Evolutionary conservation across 2,888 invertebrate species (phyloP), one percentile per base, ranked within the genome.

Genomic region (Drosophila tripunctata): DNA sequence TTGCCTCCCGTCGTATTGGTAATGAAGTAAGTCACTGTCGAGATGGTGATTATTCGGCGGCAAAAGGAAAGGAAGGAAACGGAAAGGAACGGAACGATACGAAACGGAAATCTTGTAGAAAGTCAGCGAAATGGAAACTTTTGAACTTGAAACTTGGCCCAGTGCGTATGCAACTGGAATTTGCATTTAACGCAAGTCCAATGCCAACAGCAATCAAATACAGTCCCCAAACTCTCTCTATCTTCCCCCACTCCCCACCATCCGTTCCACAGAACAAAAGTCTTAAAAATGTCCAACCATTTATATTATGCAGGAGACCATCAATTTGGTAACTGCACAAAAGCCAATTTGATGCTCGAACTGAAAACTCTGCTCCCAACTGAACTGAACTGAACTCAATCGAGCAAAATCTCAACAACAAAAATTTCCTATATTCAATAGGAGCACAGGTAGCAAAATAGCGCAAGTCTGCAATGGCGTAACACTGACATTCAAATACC

Each of bases 91-190:
- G 15, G 10, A 2, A 30, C 19, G 41, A 31, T 45, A 67, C n/a
- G 22, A 19, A 54, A 44, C 14, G n/a, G 17, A 47, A 61, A 64
- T 75, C 70, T 64, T 58, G 27, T 45, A 40, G 10, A 75, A 67
- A 62, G 27, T 60, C 67, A 57, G 71, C 64, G 60, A 78, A 75
- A 71, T 44, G 76, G 76, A 78, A 78, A 78, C 62, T 75, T 71
- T 45, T 54, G 38, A 48, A 22, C 41, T 52, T 17, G 12, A 19
- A 54, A 48, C 70, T 30, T n/a, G 21, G 33, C 38, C 6, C 27
- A 22, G 10, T 12, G 22, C 40, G 36, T 24, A 57, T 73, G 54
- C 64, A 61, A 56, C 61, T 22, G 24, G 19, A 67, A 78, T 79
- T 78, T 75, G 76, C 79, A 78, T 75, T 67, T 56, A 43, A 35